Evolutionary conservation across 2,888 invertebrate species (phyloP), one percentile per base, ranked within the genome.

Genomic region (Rhagonycha lutea): DNA sequence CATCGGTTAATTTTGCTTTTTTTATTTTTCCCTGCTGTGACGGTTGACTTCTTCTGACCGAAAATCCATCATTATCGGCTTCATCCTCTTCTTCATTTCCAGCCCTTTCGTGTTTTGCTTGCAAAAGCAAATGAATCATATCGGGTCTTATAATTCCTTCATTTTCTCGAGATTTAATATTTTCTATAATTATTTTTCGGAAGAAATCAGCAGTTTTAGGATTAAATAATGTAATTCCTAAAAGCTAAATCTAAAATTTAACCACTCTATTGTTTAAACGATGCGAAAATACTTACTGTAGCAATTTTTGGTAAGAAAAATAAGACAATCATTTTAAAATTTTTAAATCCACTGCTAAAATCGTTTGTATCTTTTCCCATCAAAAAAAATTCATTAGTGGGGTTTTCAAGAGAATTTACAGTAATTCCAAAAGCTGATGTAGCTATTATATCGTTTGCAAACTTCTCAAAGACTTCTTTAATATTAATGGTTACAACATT

Each of bases 81-180:
- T 67, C 70, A 9, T 65, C 70, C 18, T 68, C 67, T 47, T 78
- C 80, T 63, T 80, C 80, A 0, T 79, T 70, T 23, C 79, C 76
- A 5, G 76, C 18, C 7, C 79, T 70, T 14, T 83, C 83, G 78
- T 83, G 84, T 72, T 81, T 79, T 1, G 84, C 85, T 69, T 86
- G 82, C 83, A 87, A 83, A 67, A 88, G 69, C 14, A 87, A 73
- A 60, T 87, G 84, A 14, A 88, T 86, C 86, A 88, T 86, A 77
- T 88, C 88, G 0, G 86, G 86, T 67, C 88, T 79, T 0, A 84
- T 72, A 4, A 88, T 84, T 4, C 79, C 80, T 65, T 83, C 72
- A 18, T 84, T 79, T 24, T 86, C 82, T 0, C 87, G 79, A 0
- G 61, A 61, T 62, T 78, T 79, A 0, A 87, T 79, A 0, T 83